Evolutionary conservation across 2,888 invertebrate species (phyloP).

Genomic region (Yponomeuta malinellus): DNA sequence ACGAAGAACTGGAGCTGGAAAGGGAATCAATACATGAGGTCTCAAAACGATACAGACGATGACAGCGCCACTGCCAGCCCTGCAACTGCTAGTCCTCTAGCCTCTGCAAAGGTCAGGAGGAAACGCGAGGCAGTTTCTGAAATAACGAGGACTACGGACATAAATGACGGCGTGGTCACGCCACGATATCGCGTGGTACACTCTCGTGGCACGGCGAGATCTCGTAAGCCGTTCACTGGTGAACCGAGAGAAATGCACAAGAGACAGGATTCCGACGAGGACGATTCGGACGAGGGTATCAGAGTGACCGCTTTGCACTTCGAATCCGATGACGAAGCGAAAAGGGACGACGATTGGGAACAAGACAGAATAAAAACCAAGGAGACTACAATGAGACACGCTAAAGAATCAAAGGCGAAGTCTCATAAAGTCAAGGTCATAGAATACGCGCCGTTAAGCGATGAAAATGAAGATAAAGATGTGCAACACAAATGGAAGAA

Average conservation of each 20-base stretch:
- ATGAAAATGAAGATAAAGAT: background rate
- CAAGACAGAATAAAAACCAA: background rate
- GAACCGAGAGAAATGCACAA: background rate
- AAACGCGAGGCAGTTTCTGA: conserved; percentile 7
- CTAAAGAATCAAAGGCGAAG: background rate
- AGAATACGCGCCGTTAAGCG: background rate
- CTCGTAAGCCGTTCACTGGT: background rate
- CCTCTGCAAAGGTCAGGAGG: background rate
- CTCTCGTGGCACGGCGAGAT: too few species aligned
- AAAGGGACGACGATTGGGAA: background rate
- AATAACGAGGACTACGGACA: background rate
- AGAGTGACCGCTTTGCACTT: background rate
- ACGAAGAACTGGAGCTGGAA: background rate
- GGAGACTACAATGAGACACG: background rate
- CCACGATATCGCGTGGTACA: background rate
- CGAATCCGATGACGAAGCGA: background rate
- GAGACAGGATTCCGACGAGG: background rate
- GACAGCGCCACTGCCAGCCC: background rate
- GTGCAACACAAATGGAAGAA: background rate
- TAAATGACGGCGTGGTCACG: background rate
- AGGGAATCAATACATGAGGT: background rate
- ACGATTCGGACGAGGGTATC: background rate
- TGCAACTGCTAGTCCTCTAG: background rate
- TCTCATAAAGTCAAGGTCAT: background rate
- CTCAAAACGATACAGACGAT: background rate